A percentile compares a stretch with the other conserved stretches of the same genome.
Conservation (phyloP, 1,140 invertebrate genomes). For the Heliconius nattereri region DNA sequence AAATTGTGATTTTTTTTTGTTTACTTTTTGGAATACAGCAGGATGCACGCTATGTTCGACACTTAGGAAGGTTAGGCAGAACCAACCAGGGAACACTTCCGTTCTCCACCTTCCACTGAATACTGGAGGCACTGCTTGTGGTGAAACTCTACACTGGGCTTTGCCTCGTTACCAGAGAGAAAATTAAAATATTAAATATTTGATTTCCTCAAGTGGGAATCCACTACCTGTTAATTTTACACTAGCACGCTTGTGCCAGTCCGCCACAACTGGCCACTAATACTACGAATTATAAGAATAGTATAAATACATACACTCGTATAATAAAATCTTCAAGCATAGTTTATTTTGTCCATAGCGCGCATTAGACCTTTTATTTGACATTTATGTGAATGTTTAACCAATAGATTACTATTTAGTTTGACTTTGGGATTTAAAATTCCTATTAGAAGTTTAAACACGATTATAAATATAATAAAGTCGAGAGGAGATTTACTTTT, state of each 20-base stretch:
- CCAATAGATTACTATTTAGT: slow-evolving; percentile 1
- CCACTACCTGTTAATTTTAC: not conserved
- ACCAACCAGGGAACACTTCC: no score
- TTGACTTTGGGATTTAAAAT: not conserved
- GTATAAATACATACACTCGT: not conserved
- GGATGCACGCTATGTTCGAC: no score
- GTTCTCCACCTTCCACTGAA: no score
- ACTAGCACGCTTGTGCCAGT: no score
- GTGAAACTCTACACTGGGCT: no score
- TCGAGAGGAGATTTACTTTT: not conserved
- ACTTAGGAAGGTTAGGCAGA: no score
- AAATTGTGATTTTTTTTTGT: not conserved
- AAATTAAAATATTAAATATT: not conserved
- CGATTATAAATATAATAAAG: not conserved
- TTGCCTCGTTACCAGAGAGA: no score
- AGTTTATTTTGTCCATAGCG: not conserved
- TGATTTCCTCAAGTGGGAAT: not conserved
- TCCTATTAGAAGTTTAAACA: not conserved
- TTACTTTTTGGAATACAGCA: not conserved
- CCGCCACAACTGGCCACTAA: no score
- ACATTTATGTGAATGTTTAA: slow-evolving; percentile 7
- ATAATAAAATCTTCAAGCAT: not conserved
- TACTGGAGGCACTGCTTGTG: no score
- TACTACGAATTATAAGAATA: not conserved
- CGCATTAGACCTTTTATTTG: not conserved